Evolutionary conservation across 2,797 vertebrate genomes (phyloP).

Genomic region (Helarctos malayanus): DNA sequence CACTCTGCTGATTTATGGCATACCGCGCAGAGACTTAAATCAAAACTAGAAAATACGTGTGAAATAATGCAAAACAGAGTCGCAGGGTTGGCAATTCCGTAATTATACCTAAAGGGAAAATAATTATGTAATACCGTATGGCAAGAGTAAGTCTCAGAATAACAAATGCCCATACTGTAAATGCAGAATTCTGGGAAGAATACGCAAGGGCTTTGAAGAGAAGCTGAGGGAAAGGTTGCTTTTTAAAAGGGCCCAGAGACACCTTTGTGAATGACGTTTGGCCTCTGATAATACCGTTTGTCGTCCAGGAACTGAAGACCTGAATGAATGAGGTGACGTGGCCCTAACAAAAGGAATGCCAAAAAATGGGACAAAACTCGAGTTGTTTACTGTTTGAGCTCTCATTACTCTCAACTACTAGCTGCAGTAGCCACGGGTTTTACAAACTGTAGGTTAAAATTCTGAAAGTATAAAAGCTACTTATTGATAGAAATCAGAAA

Average conservation of each 20-base stretch:
- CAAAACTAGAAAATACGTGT: slow-evolving; percentile 86
- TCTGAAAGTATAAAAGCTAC: slow-evolving; percentile 68
- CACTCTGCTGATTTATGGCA: slow-evolving; percentile 87
- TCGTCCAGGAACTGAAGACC: slow-evolving; percentile 66
- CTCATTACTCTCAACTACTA: background rate
- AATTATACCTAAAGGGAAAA: slow-evolving; percentile 88
- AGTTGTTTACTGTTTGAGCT: slow-evolving; percentile 44
- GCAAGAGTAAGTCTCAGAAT: slow-evolving; percentile 83
- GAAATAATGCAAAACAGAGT: slow-evolving; percentile 87
- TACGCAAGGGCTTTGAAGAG: slow-evolving; percentile 56
- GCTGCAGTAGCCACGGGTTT: background rate
- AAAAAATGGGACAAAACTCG: background rate
- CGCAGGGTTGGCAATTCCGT: slow-evolving; percentile 83
- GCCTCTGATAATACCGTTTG: slow-evolving; percentile 56
- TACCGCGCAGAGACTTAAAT: slow-evolving; percentile 81
- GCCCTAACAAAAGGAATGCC: slow-evolving; percentile 40
- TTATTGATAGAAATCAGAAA: slow-evolving; percentile 75
- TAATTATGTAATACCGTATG: slow-evolving; percentile 87
- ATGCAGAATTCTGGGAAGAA: slow-evolving; percentile 83
- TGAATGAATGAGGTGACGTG: background rate
- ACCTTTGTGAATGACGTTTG: slow-evolving; percentile 52
- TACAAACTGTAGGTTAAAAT: slow-evolving; percentile 2
- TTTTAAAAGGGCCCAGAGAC: slow-evolving; percentile 60
- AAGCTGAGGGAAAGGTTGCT: background rate
- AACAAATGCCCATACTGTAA: slow-evolving; percentile 84